A percentile compares a stretch with the other conserved stretches of the same genome.
Conservation (phyloP, 2,113 vertebrate genomes). For the Ctenomys sociabilis region DNA sequence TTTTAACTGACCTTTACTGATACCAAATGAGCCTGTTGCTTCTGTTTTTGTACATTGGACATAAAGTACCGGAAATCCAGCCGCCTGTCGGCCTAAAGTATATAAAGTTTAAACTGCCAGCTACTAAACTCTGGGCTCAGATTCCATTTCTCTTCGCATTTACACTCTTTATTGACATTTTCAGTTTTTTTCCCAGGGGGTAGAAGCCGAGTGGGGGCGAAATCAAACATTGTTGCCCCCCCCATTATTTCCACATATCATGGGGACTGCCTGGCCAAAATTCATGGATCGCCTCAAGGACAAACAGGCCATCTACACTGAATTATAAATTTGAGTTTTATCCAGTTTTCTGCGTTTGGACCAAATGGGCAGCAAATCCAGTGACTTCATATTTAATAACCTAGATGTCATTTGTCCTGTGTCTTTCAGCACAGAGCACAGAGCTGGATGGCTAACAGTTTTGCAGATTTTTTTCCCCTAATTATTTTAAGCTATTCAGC, state of each 20-base stretch:
- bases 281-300: constrained; percentile 85
- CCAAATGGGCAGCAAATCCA: constrained; percentile 89
- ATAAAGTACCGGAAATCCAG: constrained; percentile 80
- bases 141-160: constrained; percentile 85
- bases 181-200: constrained; percentile 81
- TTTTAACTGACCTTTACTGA: constrained; percentile 91
- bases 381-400: constrained; percentile 92
- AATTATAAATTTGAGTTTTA: constrained; percentile 88
- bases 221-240: constrained; percentile 81
- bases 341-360: constrained; percentile 87
- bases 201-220: constrained; percentile 74
- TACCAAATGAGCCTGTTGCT: constrained; percentile 89
- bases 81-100: constrained; percentile 75
- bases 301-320: constrained; percentile 87
- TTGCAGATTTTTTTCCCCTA: constrained; percentile 86
- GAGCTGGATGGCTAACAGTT: constrained; percentile 87
- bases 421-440: constrained; percentile 85
- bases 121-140: constrained; percentile 83
- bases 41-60: constrained; percentile 84
- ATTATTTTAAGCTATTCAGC: constrained; percentile 93
- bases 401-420: constrained; percentile 89
- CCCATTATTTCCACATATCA: constrained; percentile 84
- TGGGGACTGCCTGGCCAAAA: constrained; percentile 86
- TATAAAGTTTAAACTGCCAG: constrained; percentile 80
- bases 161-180: constrained; percentile 86